phyloP scores from a whole-genome alignment of 2,888 invertebrate genomes.

The Trissolcus japonicus region DNA sequence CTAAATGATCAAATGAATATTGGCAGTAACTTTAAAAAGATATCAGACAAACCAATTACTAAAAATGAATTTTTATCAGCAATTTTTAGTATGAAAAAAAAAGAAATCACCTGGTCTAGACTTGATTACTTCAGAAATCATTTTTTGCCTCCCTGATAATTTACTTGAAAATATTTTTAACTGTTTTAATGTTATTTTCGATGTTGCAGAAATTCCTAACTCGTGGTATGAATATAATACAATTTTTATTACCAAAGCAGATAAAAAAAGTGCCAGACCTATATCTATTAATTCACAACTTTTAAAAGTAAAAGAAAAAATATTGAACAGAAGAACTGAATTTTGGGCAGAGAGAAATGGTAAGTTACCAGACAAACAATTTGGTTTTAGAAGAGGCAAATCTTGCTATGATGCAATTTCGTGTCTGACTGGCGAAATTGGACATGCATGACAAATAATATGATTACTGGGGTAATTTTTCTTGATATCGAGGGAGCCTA shows the following conservation, averaged over 20 bases:
- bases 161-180: not conserved
- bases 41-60: not conserved
- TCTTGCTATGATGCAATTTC: slow-evolving; percentile 3
- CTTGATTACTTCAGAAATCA: not conserved
- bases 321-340: not conserved
- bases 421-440: not conserved
- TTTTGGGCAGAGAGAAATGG: not conserved
- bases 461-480: not conserved
- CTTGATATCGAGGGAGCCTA: slow-evolving; percentile 7
- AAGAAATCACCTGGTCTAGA: not conserved
- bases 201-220: not conserved
- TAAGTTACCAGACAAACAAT: not conserved
- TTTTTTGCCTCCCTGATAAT: not conserved
- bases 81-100: not conserved
- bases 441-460: not conserved
- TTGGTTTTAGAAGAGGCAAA: slow-evolving; percentile 8
- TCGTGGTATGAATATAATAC: not conserved
- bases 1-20: not conserved
- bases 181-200: not conserved
- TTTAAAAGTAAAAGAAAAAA: not conserved
- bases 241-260: slow-evolving; percentile 1
- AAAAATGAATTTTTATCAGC: not conserved
- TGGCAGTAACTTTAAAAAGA: not conserved
- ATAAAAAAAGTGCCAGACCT: not conserved
- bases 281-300: slow-evolving; percentile 6